Percentiles rank a stretch among this genome's conserved stretches.
phyloP scores from a whole-genome alignment of 2,113 vertebrate species.

The Gymnarchus niloticus region DNA sequence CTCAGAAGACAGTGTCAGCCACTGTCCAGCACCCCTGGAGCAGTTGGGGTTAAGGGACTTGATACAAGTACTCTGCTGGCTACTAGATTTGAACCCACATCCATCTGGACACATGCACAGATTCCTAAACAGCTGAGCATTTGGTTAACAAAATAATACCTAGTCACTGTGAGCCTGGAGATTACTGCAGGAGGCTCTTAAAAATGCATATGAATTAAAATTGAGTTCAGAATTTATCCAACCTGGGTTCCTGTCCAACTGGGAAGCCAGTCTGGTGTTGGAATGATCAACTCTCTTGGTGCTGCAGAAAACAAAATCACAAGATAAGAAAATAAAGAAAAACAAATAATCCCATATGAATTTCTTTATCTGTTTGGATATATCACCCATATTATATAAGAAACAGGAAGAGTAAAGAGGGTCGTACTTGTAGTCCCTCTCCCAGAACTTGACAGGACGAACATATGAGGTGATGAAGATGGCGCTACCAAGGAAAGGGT shows the following conservation, averaged over 20 bases:
- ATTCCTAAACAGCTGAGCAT: not conserved
- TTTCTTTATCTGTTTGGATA: not conserved
- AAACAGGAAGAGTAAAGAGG: constrained; percentile 16
- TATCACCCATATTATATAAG: constrained; percentile 10
- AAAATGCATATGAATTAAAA: not conserved
- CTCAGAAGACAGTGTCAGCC: not conserved
- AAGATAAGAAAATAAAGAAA: not conserved
- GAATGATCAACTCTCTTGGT: constrained; percentile 87
- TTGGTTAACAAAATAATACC: not conserved
- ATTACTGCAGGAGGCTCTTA: not conserved
- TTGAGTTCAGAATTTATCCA: constrained; percentile 10
- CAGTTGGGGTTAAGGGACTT: not conserved
- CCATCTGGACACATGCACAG: not conserved
- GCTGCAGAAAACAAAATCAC: constrained; percentile 55
- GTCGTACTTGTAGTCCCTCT: constrained; percentile 83
- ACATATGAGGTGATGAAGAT: constrained; percentile 87
- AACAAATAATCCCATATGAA: not conserved
- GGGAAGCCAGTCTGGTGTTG: constrained; percentile 81
- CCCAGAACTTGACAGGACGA: constrained; percentile 87
- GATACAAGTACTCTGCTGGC: not conserved
- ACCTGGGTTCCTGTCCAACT: constrained; percentile 88
- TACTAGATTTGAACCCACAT: not conserved
- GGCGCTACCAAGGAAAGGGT: constrained; percentile 83
- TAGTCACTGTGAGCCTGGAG: not conserved
- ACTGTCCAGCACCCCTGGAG: not conserved